Evolutionary conservation across 1,140 invertebrate genomes (phyloP).

Genomic region (Eriosoma lanigerum): DNA sequence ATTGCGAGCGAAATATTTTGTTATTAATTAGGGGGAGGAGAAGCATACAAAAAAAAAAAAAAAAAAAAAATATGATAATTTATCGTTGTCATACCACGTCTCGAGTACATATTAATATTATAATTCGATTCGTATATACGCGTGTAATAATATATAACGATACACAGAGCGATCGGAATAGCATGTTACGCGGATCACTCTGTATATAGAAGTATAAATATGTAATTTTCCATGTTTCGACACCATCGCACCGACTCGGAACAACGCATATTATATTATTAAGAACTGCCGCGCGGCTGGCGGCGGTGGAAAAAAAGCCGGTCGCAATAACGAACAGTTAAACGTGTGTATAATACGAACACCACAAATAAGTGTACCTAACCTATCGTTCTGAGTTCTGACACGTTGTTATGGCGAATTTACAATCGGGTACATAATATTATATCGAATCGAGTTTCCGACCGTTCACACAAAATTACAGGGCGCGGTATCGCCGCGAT

Average conservation of each 20-base stretch:
- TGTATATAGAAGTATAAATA: too few relatives aligned
- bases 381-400: slow-evolving; percentile 49
- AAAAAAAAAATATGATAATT: slow-evolving; percentile 2
- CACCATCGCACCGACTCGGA: slow-evolving; percentile 31
- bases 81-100: neutral
- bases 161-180: too few relatives aligned
- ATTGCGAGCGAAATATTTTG: slow-evolving; percentile 6
- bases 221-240: slow-evolving; percentile 41
- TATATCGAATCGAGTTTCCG: slow-evolving; percentile 24
- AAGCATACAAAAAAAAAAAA: neutral
- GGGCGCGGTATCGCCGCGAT: slow-evolving; percentile 25
- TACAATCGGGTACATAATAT: neutral
- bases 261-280: too few relatives aligned
- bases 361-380: too few relatives aligned
- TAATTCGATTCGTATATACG: neutral
- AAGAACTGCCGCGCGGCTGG: too few relatives aligned
- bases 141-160: neutral
- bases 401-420: slow-evolving; percentile 47
- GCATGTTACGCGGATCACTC: too few relatives aligned
- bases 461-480: slow-evolving; percentile 35
- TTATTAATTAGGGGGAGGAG: too few relatives aligned
- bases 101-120: neutral
- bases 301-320: slow-evolving; percentile 21
- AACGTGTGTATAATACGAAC: too few relatives aligned
- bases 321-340: slow-evolving; percentile 1